Evolutionary conservation across 2,113 vertebrate genomes (phyloP).

Genomic region (Hepsetus odoe): DNA sequence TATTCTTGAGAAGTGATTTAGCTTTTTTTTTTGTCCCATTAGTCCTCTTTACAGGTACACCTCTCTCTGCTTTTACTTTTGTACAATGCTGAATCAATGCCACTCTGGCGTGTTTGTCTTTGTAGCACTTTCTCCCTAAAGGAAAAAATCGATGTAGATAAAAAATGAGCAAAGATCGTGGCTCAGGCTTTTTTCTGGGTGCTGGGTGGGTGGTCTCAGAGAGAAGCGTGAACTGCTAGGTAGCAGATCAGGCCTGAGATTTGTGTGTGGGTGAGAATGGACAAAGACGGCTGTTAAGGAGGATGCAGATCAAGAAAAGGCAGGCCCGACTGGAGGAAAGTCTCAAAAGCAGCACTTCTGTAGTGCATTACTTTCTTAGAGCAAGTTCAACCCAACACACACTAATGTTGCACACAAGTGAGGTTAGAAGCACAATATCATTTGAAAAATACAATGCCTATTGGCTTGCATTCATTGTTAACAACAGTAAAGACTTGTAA

Average conservation of each 20-base stretch:
- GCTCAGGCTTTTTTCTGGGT: conserved; percentile 53
- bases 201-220: conserved; percentile 18
- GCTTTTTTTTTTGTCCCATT: neutral
- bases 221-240: conserved; percentile 35
- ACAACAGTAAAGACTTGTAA: too few relatives aligned
- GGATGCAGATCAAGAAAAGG: neutral
- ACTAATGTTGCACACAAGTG: too few relatives aligned
- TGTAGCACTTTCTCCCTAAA: conserved; percentile 39
- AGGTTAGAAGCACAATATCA: too few relatives aligned
- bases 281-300: conserved; percentile 36
- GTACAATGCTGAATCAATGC: conserved; percentile 31
- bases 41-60: neutral
- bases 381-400: too few relatives aligned
- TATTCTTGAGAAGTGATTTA: neutral
- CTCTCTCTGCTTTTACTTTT: neutral
- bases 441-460: too few relatives aligned
- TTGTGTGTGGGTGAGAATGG: neutral
- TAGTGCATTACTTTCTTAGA: neutral
- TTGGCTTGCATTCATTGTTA: too few relatives aligned
- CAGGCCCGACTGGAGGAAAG: neutral
- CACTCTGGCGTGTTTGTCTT: conserved; percentile 3
- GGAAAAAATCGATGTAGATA: conserved; percentile 61
- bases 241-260: conserved; percentile 12
- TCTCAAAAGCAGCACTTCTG: neutral
- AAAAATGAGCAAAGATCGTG: conserved; percentile 54